These are phyloP conservation scores for Setipinna tenuifilis DNA, from an alignment of 2,797 vertebrate genomes.

Conservation along the genomic window DNA sequence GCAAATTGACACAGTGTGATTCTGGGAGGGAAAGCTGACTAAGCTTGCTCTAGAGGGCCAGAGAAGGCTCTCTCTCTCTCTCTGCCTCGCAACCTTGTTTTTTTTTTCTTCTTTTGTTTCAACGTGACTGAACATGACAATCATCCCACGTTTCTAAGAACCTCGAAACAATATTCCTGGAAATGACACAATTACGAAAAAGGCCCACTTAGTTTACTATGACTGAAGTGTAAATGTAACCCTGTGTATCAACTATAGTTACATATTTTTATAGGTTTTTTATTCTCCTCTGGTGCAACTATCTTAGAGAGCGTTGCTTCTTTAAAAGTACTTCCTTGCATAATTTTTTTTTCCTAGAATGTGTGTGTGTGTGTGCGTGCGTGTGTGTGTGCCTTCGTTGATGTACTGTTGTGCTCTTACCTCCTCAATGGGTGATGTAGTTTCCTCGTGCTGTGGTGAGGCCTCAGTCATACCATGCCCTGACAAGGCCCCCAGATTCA, in stretches of 20 bases:
- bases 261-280: not conserved
- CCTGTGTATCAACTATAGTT: not conserved
- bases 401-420: not conserved
- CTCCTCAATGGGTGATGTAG: not conserved
- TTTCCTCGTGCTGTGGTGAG: not conserved
- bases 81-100: not conserved
- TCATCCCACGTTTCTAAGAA: not conserved
- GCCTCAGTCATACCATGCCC: not conserved
- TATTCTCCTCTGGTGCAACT: not conserved
- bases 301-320: not conserved
- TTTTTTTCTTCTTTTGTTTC: not conserved
- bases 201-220: not conserved
- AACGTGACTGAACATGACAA: not conserved
- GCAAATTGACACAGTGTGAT: constrained; percentile 46
- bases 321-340: not conserved
- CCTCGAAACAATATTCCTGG: not conserved
- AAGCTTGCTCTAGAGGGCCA: constrained; percentile 23
- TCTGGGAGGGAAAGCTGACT: constrained; percentile 45
- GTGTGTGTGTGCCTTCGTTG: not conserved
- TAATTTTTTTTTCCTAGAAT: not conserved
- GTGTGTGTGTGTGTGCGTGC: not conserved
- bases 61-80: constrained; percentile 5
- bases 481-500: not conserved
- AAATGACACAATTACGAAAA: not conserved
- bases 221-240: not conserved